Evolutionary conservation across 2,113 vertebrate genomes (phyloP), one percentile per base, ranked within the genome.

Genomic region (Neotragus moschatus): DNA sequence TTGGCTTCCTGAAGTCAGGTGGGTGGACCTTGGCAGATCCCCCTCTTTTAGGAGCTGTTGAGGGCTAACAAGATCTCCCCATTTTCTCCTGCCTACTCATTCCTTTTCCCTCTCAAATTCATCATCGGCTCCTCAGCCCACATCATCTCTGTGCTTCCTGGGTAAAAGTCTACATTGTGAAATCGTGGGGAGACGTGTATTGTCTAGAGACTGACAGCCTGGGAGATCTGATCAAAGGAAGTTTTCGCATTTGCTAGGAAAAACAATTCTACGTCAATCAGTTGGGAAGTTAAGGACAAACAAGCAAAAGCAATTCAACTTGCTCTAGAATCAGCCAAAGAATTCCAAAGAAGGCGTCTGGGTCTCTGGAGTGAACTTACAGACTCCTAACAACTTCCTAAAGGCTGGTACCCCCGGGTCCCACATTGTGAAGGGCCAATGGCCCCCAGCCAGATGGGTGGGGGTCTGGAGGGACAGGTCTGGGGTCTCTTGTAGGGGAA

Each of bases 131-230:
- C 49, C 80, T 53, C 61, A 28, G 39, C 49, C 36, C 5, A 23
- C 2, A 15, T 43, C 1, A 2, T 49, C 26, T 58, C 77, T 23
- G 9, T 13, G 56, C 63, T 92, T 96, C 91, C 77, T 43, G 53
- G 93, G 14, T 97, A 53, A 88, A 96, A 96, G 93, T 96, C 91
- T 93, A 39, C 61, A 15, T 91, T 93, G 36, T 96, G 95, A 94
- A 91, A 96, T 47, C 55, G 7, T 0, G 7, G n/a, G 15, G 43
- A 94, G 58, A 51, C 16, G 0, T 26, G 9, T 19, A 88, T 23
- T 73, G 47, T 63, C 25, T 19, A 30, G 26, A 88, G 56, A 49
- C 58, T 10, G 63, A 75, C 61, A 47, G 75, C 3, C 96, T 45
- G 43, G 84, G 0, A 13, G 84, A 36, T 23, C 45, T 61, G 66